Evolutionary conservation across 2,113 vertebrate species (phyloP).

Genomic region (Heteronetta atricapilla): DNA sequence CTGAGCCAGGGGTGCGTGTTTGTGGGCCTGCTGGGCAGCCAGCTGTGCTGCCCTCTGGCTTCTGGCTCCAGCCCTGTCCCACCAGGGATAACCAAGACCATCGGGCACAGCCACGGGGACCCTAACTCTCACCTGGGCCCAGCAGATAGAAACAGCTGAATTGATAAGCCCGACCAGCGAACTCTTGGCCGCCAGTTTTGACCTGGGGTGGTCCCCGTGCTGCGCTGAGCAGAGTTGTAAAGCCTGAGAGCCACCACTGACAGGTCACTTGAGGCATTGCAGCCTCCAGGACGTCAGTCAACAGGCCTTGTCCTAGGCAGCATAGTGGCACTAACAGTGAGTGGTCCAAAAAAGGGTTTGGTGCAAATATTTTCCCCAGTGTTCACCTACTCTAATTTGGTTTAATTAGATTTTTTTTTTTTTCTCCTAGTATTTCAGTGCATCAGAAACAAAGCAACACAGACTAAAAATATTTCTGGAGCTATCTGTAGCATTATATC

Average conservation of each 20-base stretch:
- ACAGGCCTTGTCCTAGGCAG: not conserved
- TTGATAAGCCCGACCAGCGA: not conserved
- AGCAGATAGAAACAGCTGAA: not conserved
- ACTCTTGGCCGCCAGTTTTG: not conserved
- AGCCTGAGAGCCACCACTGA: not conserved
- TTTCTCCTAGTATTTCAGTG: not conserved
- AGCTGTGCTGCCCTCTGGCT: not conserved
- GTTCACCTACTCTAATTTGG: not conserved
- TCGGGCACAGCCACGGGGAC: rapidly evolving
- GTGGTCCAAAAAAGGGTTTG: not conserved
- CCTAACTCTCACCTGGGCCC: not conserved
- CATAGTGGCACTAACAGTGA: not conserved
- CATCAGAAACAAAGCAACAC: not conserved
- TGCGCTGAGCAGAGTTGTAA: not conserved
- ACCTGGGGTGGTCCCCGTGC: not conserved
- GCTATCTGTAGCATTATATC: not conserved
- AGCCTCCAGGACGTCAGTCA: not conserved
- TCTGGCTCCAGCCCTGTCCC: not conserved
- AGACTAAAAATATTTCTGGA: not conserved
- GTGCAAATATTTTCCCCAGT: not conserved
- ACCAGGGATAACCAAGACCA: not conserved
- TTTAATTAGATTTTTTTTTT: not conserved
- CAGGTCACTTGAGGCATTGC: not conserved
- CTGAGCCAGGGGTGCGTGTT: not conserved
- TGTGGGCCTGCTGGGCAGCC: not conserved